phyloP scores from a whole-genome alignment of 2,113 vertebrate species.

The Platysternon megacephalum region DNA sequence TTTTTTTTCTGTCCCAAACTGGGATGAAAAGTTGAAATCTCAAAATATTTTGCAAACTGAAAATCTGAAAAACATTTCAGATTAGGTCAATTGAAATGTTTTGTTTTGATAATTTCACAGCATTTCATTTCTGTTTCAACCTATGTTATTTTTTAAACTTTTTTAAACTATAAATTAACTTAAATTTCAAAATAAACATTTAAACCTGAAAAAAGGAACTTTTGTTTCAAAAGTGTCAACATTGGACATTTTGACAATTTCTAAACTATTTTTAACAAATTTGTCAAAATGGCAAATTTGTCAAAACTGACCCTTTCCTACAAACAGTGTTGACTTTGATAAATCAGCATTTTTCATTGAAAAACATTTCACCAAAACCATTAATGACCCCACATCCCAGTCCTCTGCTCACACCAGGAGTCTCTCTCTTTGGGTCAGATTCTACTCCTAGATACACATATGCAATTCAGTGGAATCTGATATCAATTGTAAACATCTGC shows the following conservation, averaged over 20 bases:
- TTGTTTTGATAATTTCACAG: not conserved
- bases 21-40: not conserved
- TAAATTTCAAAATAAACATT: not conserved
- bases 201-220: not conserved
- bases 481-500: not conserved
- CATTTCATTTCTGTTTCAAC: not conserved
- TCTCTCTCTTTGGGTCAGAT: not conserved
- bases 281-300: not conserved
- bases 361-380: not conserved
- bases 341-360: not conserved
- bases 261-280: not conserved
- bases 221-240: not conserved
- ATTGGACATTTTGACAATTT: not conserved
- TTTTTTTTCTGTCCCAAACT: not conserved
- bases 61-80: not conserved
- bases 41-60: not conserved
- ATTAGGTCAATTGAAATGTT: not conserved
- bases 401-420: not conserved
- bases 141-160: not conserved
- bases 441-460: fast-evolving
- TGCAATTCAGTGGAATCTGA: not conserved
- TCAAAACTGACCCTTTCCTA: not conserved
- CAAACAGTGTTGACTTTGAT: not conserved
- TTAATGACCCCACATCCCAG: not conserved
- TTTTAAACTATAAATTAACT: not conserved